A percentile compares a stretch with the other conserved stretches of the same genome.
These are phyloP conservation scores for Tenthredo livida DNA, from an alignment of 2,888 invertebrate genomes.

Conservation along the genomic window DNA sequence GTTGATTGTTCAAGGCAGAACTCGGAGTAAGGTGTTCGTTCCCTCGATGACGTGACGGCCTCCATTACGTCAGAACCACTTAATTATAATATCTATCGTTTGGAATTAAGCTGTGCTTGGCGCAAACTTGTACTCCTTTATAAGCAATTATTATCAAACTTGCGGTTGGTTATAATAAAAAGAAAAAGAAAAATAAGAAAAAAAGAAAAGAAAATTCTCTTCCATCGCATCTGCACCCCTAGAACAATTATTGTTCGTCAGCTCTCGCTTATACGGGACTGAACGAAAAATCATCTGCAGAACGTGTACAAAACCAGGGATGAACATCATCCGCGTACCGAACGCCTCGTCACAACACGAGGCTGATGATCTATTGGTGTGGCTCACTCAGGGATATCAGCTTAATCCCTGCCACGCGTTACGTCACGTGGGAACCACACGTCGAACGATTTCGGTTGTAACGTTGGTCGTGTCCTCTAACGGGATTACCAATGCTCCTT, in stretches of 20 bases:
- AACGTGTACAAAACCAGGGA: constrained; percentile 11
- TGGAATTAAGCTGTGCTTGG: constrained; percentile 76
- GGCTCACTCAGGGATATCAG: constrained; percentile 67
- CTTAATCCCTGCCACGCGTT: constrained; percentile 73
- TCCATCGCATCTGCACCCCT: neutral
- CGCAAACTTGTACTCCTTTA: constrained; percentile 76
- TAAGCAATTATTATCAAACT: constrained; percentile 72
- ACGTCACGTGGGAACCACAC: constrained; percentile 52
- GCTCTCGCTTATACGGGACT: neutral
- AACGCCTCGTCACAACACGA: constrained; percentile 75
- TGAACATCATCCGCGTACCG: constrained; percentile 56
- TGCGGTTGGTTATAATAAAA: constrained; percentile 69
- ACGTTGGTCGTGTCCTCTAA: constrained; percentile 44
- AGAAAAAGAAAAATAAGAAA: constrained; percentile 61
- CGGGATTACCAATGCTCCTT: constrained; percentile 41
- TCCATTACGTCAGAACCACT: constrained; percentile 76
- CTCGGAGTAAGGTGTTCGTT: constrained; percentile 70
- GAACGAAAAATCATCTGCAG: neutral
- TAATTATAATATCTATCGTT: constrained; percentile 78
- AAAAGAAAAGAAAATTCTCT: constrained; percentile 57
- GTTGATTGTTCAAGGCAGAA: constrained; percentile 73
- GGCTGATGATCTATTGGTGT: constrained; percentile 75
- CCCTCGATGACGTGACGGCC: constrained; percentile 74
- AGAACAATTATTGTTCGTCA: neutral
- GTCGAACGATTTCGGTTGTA: constrained; percentile 45